phyloP scores from a whole-genome alignment of 2,113 vertebrate genomes.

The Greenwoodochromis staneri region DNA sequence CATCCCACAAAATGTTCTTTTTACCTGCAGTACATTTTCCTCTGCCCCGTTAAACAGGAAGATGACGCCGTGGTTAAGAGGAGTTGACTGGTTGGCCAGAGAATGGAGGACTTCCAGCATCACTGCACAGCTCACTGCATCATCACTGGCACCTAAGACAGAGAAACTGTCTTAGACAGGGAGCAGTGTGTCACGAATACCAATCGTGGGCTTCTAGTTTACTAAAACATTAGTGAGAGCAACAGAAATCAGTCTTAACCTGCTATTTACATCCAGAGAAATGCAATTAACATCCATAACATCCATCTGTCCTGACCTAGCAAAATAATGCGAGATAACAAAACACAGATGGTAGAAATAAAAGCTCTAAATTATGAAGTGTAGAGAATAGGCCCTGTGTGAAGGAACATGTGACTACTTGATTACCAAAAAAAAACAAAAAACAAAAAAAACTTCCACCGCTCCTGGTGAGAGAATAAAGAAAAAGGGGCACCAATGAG shows the following conservation, averaged over 20 bases:
- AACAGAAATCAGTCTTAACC: background rate
- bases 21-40: conserved; percentile 92
- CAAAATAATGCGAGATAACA: background rate
- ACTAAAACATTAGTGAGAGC: background rate
- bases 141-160: conserved; percentile 88
- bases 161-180: background rate
- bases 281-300: background rate
- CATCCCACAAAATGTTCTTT: background rate
- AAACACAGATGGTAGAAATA: background rate
- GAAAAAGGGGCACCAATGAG: background rate
- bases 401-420: conserved; percentile 8
- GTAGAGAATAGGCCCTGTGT: background rate
- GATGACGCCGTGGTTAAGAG: conserved; percentile 84
- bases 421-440: background rate
- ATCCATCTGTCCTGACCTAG: background rate
- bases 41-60: conserved; percentile 99
- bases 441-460: background rate
- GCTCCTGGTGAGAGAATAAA: background rate
- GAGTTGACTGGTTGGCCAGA: conserved; percentile 78
- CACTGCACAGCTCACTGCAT: conserved; percentile 95
- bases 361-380: background rate
- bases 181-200: background rate
- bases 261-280: background rate
- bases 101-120: conserved; percentile 92
- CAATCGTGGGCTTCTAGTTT: background rate